These are phyloP conservation scores for Fragariocoptes setiger DNA, from an alignment of 1,140 invertebrate species.

Conservation along the genomic window DNA sequence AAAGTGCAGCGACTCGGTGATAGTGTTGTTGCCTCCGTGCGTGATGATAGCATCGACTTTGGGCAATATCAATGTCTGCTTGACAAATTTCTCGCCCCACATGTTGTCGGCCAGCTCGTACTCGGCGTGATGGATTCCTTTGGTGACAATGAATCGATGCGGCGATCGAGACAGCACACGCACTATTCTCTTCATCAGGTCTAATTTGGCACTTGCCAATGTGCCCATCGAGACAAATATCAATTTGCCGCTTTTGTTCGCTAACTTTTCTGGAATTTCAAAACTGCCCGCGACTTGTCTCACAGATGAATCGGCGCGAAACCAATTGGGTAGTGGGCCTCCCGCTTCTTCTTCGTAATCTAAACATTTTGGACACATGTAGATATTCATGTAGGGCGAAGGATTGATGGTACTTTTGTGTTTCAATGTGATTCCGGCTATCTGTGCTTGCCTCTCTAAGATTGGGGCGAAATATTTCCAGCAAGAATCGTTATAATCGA, in stretches of 20 bases:
- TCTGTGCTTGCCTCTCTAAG: too few species aligned
- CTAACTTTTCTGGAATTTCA: slow-evolving; percentile 1
- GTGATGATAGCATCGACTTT: slow-evolving; percentile 13
- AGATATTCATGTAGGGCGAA: background rate
- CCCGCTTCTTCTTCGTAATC: background rate
- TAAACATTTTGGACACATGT: background rate
- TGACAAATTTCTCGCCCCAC: slow-evolving; percentile 1
- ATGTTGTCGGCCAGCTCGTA: slow-evolving; percentile 1
- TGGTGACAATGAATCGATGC: slow-evolving; percentile 4
- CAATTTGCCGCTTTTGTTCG: slow-evolving; percentile 1
- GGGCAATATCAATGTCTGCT: slow-evolving; percentile 4
- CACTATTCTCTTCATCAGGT: slow-evolving; percentile 2
- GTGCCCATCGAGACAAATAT: slow-evolving; percentile 5
- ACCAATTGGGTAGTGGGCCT: background rate
- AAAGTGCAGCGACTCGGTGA: slow-evolving; percentile 13
- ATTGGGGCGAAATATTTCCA: too few species aligned
- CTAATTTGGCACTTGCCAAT: slow-evolving; percentile 3
- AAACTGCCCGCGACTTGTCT: background rate
- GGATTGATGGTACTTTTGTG: slow-evolving; percentile 29
- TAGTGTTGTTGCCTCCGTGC: slow-evolving; percentile 15
- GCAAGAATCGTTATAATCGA: too few species aligned
- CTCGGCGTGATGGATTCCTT: slow-evolving; percentile 1
- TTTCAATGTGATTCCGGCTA: too few species aligned
- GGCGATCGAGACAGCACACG: slow-evolving; percentile 2
- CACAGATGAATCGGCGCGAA: background rate